phyloP scores from a whole-genome alignment of 2,797 vertebrate genomes.

The Sebastolobus altivelis region DNA sequence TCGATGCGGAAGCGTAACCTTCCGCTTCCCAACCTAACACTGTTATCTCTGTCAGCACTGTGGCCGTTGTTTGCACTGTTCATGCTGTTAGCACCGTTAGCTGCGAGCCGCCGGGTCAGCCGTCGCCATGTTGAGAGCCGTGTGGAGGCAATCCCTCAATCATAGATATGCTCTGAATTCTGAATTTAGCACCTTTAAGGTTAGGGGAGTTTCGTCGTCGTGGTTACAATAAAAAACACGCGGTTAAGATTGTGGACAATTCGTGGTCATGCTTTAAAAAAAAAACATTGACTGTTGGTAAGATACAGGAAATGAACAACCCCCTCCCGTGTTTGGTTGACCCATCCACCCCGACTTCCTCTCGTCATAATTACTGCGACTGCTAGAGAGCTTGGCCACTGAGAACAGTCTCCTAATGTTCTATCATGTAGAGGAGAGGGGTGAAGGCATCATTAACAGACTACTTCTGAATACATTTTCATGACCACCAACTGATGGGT shows the following conservation, averaged over 20 bases:
- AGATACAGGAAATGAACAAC: not conserved
- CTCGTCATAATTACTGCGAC: not conserved
- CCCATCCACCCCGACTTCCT: not conserved
- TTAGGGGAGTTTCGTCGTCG: not conserved
- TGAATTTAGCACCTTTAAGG: no score
- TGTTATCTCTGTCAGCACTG: no score
- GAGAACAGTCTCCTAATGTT: not conserved
- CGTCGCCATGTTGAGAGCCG: no score
- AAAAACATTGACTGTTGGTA: not conserved
- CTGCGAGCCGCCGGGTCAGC: no score
- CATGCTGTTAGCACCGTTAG: no score
- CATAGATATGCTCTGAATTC: no score
- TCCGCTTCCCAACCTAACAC: no score
- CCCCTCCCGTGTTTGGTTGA: not conserved
- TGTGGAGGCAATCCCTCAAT: no score
- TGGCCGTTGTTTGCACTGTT: no score
- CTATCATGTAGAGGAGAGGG: not conserved
- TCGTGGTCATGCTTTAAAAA: not conserved
- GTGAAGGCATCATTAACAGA: not conserved
- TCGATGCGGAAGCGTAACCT: no score
- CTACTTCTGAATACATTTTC: not conserved
- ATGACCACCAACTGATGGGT: not conserved
- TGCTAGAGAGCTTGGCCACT: not conserved
- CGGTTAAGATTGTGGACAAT: rapidly evolving
- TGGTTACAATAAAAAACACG: not conserved